Conservation (phyloP, 2,113 vertebrate genomes). For the Isichthys henryi region DNA sequence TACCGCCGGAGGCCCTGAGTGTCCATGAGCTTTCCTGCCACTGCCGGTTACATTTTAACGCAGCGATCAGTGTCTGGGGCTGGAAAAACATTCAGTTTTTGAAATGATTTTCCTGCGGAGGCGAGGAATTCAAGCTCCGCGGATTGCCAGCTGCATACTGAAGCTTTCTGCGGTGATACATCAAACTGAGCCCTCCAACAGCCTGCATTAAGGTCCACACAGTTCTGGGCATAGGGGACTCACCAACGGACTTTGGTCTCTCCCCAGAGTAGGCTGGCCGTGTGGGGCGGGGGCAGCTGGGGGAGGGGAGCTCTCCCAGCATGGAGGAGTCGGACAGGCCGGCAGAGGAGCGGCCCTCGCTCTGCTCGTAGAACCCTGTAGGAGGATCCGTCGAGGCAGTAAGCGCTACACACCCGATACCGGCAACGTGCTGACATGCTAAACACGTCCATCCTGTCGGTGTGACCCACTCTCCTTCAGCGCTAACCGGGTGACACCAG, state of each 20-base stretch:
- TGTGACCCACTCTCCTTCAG: background rate
- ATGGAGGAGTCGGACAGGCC: slow-evolving; percentile 59
- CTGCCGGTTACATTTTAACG: background rate
- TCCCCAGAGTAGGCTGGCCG: slow-evolving; percentile 56
- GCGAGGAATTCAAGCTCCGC: background rate
- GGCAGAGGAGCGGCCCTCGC: slow-evolving; percentile 64
- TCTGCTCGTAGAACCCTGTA: slow-evolving; percentile 68
- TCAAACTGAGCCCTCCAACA: background rate
- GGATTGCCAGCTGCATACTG: background rate
- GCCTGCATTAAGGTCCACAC: background rate
- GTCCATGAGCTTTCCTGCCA: background rate
- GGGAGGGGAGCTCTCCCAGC: slow-evolving; percentile 46
- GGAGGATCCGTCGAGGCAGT: background rate
- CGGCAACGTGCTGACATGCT: background rate
- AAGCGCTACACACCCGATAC: background rate
- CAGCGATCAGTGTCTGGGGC: background rate
- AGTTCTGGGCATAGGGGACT: slow-evolving; percentile 32
- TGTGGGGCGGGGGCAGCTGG: slow-evolving; percentile 48
- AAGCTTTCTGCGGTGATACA: background rate
- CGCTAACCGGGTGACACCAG: background rate
- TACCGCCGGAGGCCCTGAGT: background rate
- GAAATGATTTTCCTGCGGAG: background rate
- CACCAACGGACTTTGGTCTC: slow-evolving; percentile 78
- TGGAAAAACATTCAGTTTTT: background rate
- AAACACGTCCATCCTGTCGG: background rate